Base-by-base conservation (phyloP, 2,888 invertebrate species). In the Caenorhabditis becei region DNA sequence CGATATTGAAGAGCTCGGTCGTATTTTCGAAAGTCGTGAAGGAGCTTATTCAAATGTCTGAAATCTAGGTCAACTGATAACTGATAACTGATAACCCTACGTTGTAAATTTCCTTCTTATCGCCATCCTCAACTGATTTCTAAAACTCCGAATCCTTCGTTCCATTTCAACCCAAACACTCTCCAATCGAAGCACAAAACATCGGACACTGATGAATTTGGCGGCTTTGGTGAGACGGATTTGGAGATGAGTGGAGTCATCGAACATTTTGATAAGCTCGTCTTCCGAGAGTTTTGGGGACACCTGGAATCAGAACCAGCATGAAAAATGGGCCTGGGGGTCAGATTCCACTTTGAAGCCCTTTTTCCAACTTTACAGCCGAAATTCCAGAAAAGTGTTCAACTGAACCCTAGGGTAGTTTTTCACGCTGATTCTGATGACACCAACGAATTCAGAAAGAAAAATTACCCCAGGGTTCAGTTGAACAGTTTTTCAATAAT, bases 1-100 rank as follows among this genome's bases (percentile, higher is more conserved):
- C 89, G 83, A 51, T 88, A 89, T 56, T 83, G 84, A 1, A 89
- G 72, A 2, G 85, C 77, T 18, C 86, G 75, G 44, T 88, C 88
- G 72, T 66, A 77, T 20, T 78, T 82, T 56, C 78, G 70, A 23
- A 82, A 82, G 26, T 78, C 83, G 16, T 77, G 71, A 1, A 81
- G 77, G 14, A 84, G 41, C 32, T 81, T 81, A 49, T 83, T 81
- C 10, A 82, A 35, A 14, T 66, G 26, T 26, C 80, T 80, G 70
- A 53, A 61, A 54, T 4, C 1, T n/a, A n/a, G n/a, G n/a, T n/a
- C n/a, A n/a, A n/a, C n/a, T n/a, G n/a, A n/a, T 20, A 1, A 54
- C 3, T 35, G n/a, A 11, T 56, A 63, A 47, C 7, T 8, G 16
- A 54, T 8, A 18, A 35, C 18, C 47, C 16, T 35, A 78, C 70